Evolutionary conservation across 2,797 vertebrate genomes (phyloP).

Genomic region (Amblyraja radiata): DNA sequence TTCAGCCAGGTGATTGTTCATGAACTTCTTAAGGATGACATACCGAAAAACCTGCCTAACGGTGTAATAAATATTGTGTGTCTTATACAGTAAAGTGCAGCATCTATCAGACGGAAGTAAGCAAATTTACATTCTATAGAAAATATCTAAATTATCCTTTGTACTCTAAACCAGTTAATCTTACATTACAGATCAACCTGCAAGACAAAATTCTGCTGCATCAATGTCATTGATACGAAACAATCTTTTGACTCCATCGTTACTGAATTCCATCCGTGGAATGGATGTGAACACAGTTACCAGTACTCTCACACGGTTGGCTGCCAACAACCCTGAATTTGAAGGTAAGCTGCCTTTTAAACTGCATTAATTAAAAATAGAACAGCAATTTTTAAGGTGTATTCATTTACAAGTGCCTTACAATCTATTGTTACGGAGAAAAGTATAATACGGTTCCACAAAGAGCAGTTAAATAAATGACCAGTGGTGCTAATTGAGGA

Average conservation of each 20-base stretch:
- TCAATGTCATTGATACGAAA: neutral
- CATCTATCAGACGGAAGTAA: too few relatives aligned
- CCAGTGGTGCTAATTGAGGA: neutral
- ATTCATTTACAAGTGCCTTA: neutral
- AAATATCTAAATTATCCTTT: neutral
- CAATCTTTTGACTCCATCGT: neutral
- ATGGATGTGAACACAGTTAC: constrained; percentile 49
- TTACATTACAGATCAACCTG: neutral
- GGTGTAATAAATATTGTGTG: too few relatives aligned
- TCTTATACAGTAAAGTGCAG: too few relatives aligned
- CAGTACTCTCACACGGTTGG: constrained; percentile 47
- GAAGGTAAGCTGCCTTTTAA: constrained; percentile 46
- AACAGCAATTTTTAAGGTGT: neutral
- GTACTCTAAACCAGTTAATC: neutral
- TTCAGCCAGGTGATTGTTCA: too few relatives aligned
- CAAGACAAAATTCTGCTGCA: neutral
- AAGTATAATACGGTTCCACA: neutral
- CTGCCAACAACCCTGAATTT: constrained; percentile 51
- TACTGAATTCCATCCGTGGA: constrained; percentile 9
- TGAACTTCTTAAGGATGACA: too few relatives aligned
- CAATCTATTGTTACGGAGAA: neutral
- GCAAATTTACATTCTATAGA: too few relatives aligned
- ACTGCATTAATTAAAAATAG: neutral
- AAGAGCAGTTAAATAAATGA: neutral
- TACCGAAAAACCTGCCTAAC: too few relatives aligned